Evolutionary conservation across 2,797 vertebrate genomes (phyloP), one percentile per base, ranked within the genome.

Genomic region (Salarias fasciatus): DNA sequence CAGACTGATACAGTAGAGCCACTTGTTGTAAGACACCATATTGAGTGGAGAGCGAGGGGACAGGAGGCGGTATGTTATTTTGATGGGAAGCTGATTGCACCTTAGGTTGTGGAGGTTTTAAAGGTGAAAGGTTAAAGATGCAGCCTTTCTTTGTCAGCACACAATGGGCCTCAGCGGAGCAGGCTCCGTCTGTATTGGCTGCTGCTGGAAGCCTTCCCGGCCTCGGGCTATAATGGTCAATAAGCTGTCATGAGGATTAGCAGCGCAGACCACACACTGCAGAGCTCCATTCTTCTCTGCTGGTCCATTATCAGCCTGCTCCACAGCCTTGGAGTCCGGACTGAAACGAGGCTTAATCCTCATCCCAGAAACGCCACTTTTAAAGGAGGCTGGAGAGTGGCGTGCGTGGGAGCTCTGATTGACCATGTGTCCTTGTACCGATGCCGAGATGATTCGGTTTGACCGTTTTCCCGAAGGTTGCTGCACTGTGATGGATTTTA

Each of bases 121-220:
- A 61, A 72, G 84, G 79, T 88, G 69, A 88, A 89, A 90, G 84
- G 83, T 93, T 88, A 89, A 92, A 92, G 86, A 90, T 90, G 80
- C 72, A 54, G 71, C 78, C 77, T 87, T 65, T 83, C 83, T 88
- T 90, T 90, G 84, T 90, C 84, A 74, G 59, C 73, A 86, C 76
- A 90, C 85, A 87, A 80, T 85, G 70, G 83, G 72, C 18, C 18
- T 24, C 18, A 3, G 18, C 18, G 18, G 18, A 24, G 18, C 18
- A 24, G 18, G 18, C 18, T 24, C 18, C 3, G 69, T 81, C 67
- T 75, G 75, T 51, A 78, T 79, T 69, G 69, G 79, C 68, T 72
- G 51, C 66, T 43, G 67, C 68, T 77, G 15, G 71, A 85, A 79
- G 66, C 57, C 82, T 72, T 50, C 68, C 52, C 72, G 53, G 77